phyloP scores from a whole-genome alignment of 2,888 invertebrate genomes.

The Lordiphosa fenestrarum region DNA sequence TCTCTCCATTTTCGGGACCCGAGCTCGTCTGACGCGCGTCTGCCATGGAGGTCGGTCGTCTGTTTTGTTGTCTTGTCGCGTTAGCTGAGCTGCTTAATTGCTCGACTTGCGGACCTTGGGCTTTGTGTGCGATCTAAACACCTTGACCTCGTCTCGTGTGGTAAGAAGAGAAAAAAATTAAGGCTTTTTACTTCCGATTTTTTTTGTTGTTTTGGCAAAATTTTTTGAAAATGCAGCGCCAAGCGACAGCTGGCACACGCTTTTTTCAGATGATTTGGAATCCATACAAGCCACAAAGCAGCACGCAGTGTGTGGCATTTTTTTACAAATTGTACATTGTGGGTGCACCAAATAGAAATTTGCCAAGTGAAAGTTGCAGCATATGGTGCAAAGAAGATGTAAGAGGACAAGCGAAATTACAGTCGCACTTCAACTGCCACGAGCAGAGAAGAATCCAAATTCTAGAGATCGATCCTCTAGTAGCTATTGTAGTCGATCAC shows the following conservation, averaged over 20 bases:
- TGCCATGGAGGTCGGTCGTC: constrained; percentile 37
- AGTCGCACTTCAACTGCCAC: too few relatives aligned
- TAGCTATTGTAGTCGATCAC: too few relatives aligned
- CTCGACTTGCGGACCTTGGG: constrained; percentile 29
- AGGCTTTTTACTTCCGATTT: constrained; percentile 67
- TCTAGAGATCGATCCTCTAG: too few relatives aligned
- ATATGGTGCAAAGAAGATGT: constrained; percentile 37
- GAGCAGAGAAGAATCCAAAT: too few relatives aligned
- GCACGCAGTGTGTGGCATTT: constrained; percentile 55
- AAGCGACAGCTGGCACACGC: constrained; percentile 66
- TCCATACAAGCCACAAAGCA: constrained; percentile 56
- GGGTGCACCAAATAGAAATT: constrained; percentile 33
- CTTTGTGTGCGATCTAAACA: constrained; percentile 57
- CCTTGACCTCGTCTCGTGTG: constrained; percentile 33
- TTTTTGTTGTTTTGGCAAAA: constrained; percentile 39
- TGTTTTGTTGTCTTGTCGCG: constrained; percentile 37
- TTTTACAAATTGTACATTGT: constrained; percentile 16
- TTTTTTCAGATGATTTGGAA: constrained; percentile 66
- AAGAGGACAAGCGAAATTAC: constrained; percentile 2
- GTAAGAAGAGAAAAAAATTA: constrained; percentile 19
- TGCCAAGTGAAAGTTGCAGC: constrained; percentile 32
- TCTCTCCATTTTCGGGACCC: constrained; percentile 23
- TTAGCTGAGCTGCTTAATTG: constrained; percentile 59
- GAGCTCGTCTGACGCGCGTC: constrained; percentile 66
- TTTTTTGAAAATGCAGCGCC: constrained; percentile 47